phyloP scores from a whole-genome alignment of 2,797 vertebrate genomes.

The Miichthys miiuy region DNA sequence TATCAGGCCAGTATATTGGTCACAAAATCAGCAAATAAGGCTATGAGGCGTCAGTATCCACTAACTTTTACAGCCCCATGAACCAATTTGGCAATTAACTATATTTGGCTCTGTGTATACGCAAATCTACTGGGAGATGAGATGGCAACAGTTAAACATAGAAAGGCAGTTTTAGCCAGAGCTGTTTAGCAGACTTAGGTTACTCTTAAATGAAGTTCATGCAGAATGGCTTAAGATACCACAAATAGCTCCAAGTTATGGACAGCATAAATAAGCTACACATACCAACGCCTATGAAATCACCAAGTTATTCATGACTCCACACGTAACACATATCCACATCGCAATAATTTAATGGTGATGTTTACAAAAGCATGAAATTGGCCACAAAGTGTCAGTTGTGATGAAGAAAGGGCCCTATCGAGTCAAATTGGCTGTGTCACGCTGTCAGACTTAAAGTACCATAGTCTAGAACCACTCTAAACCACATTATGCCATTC shows the following conservation, averaged over 20 bases:
- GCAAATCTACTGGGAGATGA: conserved; percentile 65
- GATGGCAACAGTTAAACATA: conserved; percentile 80
- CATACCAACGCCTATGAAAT: conserved; percentile 64
- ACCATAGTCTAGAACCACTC: neutral
- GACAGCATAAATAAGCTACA: conserved; percentile 53
- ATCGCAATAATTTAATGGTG: conserved; percentile 29
- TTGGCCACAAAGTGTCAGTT: neutral
- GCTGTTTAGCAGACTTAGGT: conserved; percentile 69
- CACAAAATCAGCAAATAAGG: conserved; percentile 42
- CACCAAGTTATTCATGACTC: conserved; percentile 58
- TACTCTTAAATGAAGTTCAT: conserved; percentile 68
- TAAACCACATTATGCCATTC: neutral
- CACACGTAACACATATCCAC: conserved; percentile 5
- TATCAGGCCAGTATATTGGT: neutral
- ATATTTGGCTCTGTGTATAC: conserved; percentile 63
- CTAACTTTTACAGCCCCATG: conserved; percentile 37
- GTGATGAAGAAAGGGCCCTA: neutral
- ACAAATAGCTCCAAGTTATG: conserved; percentile 63
- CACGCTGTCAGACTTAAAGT: neutral
- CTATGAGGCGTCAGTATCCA: conserved; percentile 5
- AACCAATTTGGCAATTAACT: conserved; percentile 64
- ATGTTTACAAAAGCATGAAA: conserved; percentile 19
- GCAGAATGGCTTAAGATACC: conserved; percentile 65
- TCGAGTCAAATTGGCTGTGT: neutral
- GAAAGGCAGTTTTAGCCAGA: conserved; percentile 68